Base-by-base conservation (phyloP, 1,140 invertebrate genomes). In the Carposina sasakii region DNA sequence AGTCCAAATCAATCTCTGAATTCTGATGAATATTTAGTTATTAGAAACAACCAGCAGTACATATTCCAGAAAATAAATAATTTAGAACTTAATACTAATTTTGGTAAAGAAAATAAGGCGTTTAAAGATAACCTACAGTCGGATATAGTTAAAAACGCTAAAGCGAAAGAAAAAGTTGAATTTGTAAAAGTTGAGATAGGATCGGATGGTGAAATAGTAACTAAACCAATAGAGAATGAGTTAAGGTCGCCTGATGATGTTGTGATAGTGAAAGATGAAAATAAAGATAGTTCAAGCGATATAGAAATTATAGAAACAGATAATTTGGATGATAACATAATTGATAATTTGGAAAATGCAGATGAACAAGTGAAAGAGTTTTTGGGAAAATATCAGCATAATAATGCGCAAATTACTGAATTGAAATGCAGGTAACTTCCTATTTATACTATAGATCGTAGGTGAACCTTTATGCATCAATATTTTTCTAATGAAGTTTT, bases 371-470 rank as follows among this genome's bases (percentile, higher is more conserved):
- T 83, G 1, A 79, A 78, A 31, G 68, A 71, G 46, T 83, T 83
- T 68, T 56, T 83, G 30, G 79, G 72, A 23, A 81, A 72, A 51
- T 79, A 78, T 44, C 66, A 77, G 17, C 52, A 40, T 33, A 64
- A 66, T 20, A 57, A 46, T 21, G 42, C 44, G 28, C 54, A 63
- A 24, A 31, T 50, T 20, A 56, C 40, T 10, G 77, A 81, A 47
- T 57, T 81, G 8, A 81, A 78, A 54, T 83, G 79, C 69, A 70
- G 79, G 79, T 83, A 43, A 43, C n/a, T n/a, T n/a, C n/a, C n/a
- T n/a, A n/a, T n/a, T n/a, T n/a, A 28, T 48, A 23, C 28, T 44
- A 8, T 31, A 17, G 9, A 30, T 31, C n/a, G 8, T 34, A n/a
- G n/a, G n/a, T n/a, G n/a, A n/a, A n/a, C n/a, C n/a, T n/a, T n/a